Base-by-base conservation (phyloP, 2,888 invertebrate species). In the Cyclophora punctaria region DNA sequence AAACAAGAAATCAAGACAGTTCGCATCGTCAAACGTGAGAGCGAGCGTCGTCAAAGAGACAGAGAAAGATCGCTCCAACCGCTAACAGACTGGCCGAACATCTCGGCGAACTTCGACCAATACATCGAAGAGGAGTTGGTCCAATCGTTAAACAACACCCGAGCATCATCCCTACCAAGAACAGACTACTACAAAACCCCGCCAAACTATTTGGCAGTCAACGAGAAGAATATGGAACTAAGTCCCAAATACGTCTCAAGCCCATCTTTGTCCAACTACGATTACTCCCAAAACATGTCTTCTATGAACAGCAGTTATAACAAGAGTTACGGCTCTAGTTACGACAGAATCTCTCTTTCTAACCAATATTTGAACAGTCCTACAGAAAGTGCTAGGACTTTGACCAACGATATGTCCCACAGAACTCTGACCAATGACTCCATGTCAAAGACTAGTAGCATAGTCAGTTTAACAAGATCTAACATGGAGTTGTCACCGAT, bases 1-100 rank as follows among this genome's bases (percentile, higher is more conserved):
- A 96, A 96, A 64, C 92, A 94, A 75, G 96, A 97, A 82, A 95
- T 96, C 52, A 96, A 97, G 90, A 97, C 97, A 0, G 97, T 98
- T 20, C 91, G 97, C 53, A 97, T 97, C 67, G 97, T 98, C 0
- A 98, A 98, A 82, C 90, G 97, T 7, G 96, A 97, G 75, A 95
- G 96, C 34, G 97, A 96, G 75, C 91, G 96, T 48, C 89, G 97
- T 0, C 95, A 95, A 71, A 89, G 95, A 46, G 95, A 95, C 66
- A 89, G 95, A 46, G 95, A 95, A 66, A 92, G 94, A 46, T 89
- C 89, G 0, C 66, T 89, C 1, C 89, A 89, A 56, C 89, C 89
- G 0, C 80, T 88, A 75, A 73, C 83, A 0, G 89, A 89, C 52
- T 89, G 88, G 88, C 75, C 84, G 0, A 81, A 75, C 57, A 74